Percentiles rank a stretch among this genome's conserved stretches.
Conservation (phyloP, 1,140 invertebrate species). For the Hyles euphorbiae region DNA sequence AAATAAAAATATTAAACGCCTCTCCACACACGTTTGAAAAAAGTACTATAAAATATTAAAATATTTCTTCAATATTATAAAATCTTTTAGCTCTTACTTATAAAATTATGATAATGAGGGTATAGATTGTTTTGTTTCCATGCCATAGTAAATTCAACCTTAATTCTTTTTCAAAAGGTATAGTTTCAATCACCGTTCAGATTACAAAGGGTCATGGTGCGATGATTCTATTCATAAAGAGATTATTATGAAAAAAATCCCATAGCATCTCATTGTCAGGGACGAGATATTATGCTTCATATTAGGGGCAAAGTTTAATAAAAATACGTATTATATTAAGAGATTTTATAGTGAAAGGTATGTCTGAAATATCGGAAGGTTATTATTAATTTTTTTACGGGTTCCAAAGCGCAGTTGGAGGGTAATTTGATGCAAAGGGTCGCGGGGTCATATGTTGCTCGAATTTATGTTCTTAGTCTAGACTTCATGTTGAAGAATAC, state of each 20-base stretch:
- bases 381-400: too few relatives aligned
- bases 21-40: slow-evolving; percentile 1
- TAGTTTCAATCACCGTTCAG: slow-evolving; percentile 20
- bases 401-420: too few relatives aligned
- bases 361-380: too few relatives aligned
- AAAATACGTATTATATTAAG: slow-evolving; percentile 18
- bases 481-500: too few relatives aligned
- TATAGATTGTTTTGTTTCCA: slow-evolving; percentile 18
- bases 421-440: too few relatives aligned
- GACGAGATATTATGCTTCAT: slow-evolving; percentile 24
- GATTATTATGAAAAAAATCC: slow-evolving; percentile 60
- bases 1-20: too few relatives aligned
- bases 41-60: slow-evolving; percentile 45
- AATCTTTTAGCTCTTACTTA: slow-evolving; percentile 51
- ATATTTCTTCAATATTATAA: slow-evolving; percentile 51
- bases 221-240: slow-evolving; percentile 46
- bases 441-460: too few relatives aligned
- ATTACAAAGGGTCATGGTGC: slow-evolving; percentile 26
- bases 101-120: slow-evolving; percentile 62
- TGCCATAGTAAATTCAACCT: slow-evolving; percentile 5
- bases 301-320: slow-evolving; percentile 47
- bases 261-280: slow-evolving; percentile 45
- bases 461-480: too few relatives aligned
- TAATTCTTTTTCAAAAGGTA: slow-evolving; percentile 28
- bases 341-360: slow-evolving; percentile 1